phyloP scores from a whole-genome alignment of 1,140 invertebrate species.

The Teleopsis dalmanni region DNA sequence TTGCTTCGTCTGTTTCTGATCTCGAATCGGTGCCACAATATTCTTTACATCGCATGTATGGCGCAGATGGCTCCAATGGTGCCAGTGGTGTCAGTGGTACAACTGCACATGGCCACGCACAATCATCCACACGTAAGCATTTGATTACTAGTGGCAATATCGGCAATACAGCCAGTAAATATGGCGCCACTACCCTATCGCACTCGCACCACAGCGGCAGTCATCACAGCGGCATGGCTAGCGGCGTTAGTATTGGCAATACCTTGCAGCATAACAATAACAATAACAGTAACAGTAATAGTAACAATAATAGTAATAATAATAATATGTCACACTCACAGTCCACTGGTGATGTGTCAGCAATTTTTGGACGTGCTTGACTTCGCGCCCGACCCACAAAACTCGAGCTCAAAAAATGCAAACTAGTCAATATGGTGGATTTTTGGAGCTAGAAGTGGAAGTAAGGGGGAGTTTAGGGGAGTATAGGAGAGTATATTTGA shows the following conservation, averaged over 20 bases:
- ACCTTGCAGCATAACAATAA: conserved; percentile 8
- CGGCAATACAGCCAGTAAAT: conserved; percentile 10
- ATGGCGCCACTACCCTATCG: conserved; percentile 27
- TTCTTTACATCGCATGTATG: conserved; percentile 38
- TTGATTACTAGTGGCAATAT: conserved; percentile 19
- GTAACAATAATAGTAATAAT: conserved; percentile 14
- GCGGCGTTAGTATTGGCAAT: neutral
- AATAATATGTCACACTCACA: conserved; percentile 50
- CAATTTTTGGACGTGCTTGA: conserved; percentile 56
- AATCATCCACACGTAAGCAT: conserved; percentile 33
- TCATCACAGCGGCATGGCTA: conserved; percentile 18
- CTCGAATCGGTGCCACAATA: conserved; percentile 41
- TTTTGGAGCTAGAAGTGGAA: conserved; percentile 45
- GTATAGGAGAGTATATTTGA: too few relatives aligned
- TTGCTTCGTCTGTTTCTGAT: conserved; percentile 40
- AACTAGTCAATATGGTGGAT: conserved; percentile 43
- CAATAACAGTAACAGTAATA: conserved; percentile 6
- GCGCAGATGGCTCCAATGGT: conserved; percentile 8
- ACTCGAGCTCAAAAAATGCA: conserved; percentile 42
- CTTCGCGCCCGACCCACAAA: conserved; percentile 40
- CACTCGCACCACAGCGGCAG: conserved; percentile 35
- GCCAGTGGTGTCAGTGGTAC: conserved; percentile 20
- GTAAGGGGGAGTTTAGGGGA: conserved; percentile 15
- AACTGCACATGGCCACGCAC: neutral
- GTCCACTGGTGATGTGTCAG: conserved; percentile 53